A percentile compares a stretch with the other conserved stretches of the same genome.
These are phyloP conservation scores for Drosophila sp. DNA, from an alignment of 1,140 invertebrate species.

Conservation along the genomic window DNA sequence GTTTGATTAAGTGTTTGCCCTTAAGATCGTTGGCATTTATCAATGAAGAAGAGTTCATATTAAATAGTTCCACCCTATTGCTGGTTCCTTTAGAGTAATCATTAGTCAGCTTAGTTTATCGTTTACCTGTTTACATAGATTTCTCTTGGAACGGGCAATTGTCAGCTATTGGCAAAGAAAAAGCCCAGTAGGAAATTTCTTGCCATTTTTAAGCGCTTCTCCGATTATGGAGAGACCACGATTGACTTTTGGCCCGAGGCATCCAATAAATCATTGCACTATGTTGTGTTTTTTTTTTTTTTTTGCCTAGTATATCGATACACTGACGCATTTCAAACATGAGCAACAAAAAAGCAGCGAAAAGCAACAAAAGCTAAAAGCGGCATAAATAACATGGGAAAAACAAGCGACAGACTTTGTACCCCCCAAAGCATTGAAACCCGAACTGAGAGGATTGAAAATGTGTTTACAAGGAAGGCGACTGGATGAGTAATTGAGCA, in stretches of 20 bases:
- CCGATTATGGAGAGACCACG: conserved; percentile 57
- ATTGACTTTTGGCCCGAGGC: conserved; percentile 67
- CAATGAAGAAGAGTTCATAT: no score
- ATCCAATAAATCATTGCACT: conserved; percentile 64
- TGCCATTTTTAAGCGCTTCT: conserved; percentile 50
- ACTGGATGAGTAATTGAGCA: conserved; percentile 20
- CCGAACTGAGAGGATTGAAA: conserved; percentile 2
- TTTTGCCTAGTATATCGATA: conserved; percentile 28
- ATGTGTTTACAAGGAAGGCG: not conserved
- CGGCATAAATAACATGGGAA: conserved; percentile 33
- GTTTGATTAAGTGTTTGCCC: no score
- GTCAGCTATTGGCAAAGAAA: conserved; percentile 43
- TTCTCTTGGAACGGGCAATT: conserved; percentile 50
- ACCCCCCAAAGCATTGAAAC: conserved; percentile 16
- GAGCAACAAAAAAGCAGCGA: conserved; percentile 41
- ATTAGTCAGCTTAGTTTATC: conserved; percentile 18
- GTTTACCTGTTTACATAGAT: conserved; percentile 27
- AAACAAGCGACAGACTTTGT: conserved; percentile 51
- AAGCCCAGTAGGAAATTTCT: conserved; percentile 64
- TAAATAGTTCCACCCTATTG: no score
- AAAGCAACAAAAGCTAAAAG: conserved; percentile 14
- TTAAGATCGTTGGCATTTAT: no score
- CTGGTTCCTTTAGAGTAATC: not conserved
- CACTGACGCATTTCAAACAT: conserved; percentile 52
- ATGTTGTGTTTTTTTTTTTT: conserved; percentile 1